Conservation (phyloP, 2,113 vertebrate genomes). For the Phycodurus eques region DNA sequence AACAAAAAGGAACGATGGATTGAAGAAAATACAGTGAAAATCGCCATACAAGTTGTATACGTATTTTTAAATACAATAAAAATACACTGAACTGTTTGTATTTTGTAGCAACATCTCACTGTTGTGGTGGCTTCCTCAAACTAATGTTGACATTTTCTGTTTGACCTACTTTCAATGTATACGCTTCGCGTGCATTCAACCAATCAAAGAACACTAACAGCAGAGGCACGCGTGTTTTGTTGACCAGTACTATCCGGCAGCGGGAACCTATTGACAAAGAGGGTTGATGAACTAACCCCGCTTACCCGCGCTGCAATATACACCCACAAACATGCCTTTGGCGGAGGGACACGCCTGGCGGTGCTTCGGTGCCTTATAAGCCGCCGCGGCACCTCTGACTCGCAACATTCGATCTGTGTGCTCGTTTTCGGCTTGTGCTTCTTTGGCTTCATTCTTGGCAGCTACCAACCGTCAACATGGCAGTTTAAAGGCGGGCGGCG, state of each 20-base stretch:
- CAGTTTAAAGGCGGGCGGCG: slow-evolving; percentile 66
- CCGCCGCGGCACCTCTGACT: fast-evolving
- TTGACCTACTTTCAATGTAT: slow-evolving; percentile 42
- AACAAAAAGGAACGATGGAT: no score
- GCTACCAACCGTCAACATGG: slow-evolving; percentile 56
- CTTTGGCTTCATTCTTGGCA: not conserved
- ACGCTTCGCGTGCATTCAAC: not conserved
- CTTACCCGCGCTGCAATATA: not conserved
- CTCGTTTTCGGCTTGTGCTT: not conserved
- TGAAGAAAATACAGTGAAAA: not conserved
- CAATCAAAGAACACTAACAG: slow-evolving; percentile 6
- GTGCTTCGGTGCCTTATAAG: slow-evolving; percentile 45
- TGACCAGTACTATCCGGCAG: not conserved
- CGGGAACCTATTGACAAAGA: not conserved
- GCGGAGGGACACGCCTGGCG: slow-evolving; percentile 50
- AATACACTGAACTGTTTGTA: not conserved
- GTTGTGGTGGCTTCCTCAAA: no score
- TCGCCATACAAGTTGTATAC: not conserved
- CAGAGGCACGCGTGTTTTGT: not conserved
- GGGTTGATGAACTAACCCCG: not conserved
- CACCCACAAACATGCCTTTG: fast-evolving
- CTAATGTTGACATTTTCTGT: slow-evolving; percentile 44
- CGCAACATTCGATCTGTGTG: fast-evolving
- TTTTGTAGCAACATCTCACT: not conserved
- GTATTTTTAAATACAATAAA: not conserved